Base-by-base conservation (phyloP, 92 coral and sea anemone species). In the Meandrina meandrites region DNA sequence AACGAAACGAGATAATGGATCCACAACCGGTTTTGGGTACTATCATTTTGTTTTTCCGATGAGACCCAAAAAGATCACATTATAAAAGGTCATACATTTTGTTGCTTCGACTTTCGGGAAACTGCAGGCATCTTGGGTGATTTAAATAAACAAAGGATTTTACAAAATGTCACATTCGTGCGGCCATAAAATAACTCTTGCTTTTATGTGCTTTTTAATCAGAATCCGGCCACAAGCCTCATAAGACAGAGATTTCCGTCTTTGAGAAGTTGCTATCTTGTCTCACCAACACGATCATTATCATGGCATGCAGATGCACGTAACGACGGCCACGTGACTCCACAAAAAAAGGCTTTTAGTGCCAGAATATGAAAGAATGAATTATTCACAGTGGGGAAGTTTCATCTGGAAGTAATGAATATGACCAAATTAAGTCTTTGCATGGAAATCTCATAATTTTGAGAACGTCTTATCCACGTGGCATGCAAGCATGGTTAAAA, bases 211-310 rank as follows among this genome's bases (percentile, higher is more conserved):
- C 42, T 35, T 73, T 22, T 73, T 35, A 9, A 58, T 60, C 51
- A 35, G 50, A 57, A 56, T 79, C 83, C 71, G 71, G 83, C 83
- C 58, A 24, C 72, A 8, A 64, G 30, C 19, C 48, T 2, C 22
- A 35, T 62, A 36, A 79, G 83, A 22, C 51, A 56, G 17, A 56
- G 17, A 79, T 79, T 60, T 79, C 83, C 51, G 72, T 79, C 71
- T 78, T 22, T 37, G 51, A 8, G 27, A 3, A 42, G 71, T 79
- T 79, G 83, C 83, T 72, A 58, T 32, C 19, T 57, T 60, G 83
- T 79, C 83, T 58, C 56, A 58, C 83, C 71, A 79, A 56, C 53
- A 57, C 70, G 71, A 79, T 79, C 19, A 19, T 57, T 57, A 79
- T 79, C 72, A 22, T 15, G 27, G 48, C 32, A 79, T 31, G 48